These are phyloP conservation scores for Schrankia costaestrigalis DNA, from an alignment of 2,888 invertebrate genomes.

Conservation along the genomic window DNA sequence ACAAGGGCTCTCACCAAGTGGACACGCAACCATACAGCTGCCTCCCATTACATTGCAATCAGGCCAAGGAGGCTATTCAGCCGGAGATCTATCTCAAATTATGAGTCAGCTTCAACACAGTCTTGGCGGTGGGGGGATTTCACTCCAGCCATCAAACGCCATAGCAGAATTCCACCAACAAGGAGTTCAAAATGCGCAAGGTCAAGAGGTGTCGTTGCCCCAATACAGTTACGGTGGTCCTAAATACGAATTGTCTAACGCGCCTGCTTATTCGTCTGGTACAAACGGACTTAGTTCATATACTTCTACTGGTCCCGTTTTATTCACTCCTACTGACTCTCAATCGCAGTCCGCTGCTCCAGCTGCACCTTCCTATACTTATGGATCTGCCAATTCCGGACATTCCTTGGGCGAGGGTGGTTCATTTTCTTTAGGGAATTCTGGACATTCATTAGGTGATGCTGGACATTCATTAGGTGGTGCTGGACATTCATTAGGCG, in stretches of 20 bases:
- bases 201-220: constrained; percentile 51
- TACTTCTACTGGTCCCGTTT: constrained; percentile 63
- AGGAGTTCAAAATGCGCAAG: constrained; percentile 40
- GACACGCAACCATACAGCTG: constrained; percentile 57
- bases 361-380: constrained; percentile 31
- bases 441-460: constrained; percentile 35
- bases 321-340: constrained; percentile 59
- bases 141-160: constrained; percentile 50
- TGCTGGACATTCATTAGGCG: constrained; percentile 33
- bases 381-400: constrained; percentile 45
- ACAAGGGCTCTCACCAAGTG: constrained; percentile 51
- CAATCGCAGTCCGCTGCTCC: constrained; percentile 44
- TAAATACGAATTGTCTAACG: constrained; percentile 44
- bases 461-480: constrained; percentile 33
- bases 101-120: constrained; percentile 69
- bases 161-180: constrained; percentile 56
- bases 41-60: constrained; percentile 64
- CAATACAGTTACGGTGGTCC: constrained; percentile 55
- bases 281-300: constrained; percentile 71
- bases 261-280: constrained; percentile 63
- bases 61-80: constrained; percentile 47
- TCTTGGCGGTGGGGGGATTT: constrained; percentile 57
- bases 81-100: constrained; percentile 60
- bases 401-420: constrained; percentile 30
- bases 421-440: constrained; percentile 28